A percentile compares a stretch with the other conserved stretches of the same genome.
Conservation (phyloP, 2,113 vertebrate genomes). For the Meles meles region DNA sequence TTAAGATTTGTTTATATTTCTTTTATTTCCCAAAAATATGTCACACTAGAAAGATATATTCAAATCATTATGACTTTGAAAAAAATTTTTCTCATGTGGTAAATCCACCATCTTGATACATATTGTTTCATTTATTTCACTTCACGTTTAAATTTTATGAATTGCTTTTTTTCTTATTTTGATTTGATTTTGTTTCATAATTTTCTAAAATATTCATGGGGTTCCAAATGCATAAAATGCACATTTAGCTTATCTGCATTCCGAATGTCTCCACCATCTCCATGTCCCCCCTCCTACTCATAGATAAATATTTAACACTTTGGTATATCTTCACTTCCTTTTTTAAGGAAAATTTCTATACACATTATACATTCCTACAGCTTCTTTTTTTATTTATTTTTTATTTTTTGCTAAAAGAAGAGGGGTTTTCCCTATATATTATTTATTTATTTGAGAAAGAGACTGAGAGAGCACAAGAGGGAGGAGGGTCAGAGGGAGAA, state of each 20-base stretch:
- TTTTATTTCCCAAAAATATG: not conserved
- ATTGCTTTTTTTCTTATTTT: not conserved
- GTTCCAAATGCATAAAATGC: not conserved
- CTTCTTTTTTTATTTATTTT: not conserved
- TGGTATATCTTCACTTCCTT: not conserved
- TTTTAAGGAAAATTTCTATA: not conserved
- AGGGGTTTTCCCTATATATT: not conserved
- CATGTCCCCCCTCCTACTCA: not conserved
- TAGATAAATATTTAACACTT: not conserved
- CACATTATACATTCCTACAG: not conserved
- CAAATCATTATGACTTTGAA: not conserved
- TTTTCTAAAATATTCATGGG: not conserved
- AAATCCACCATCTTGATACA: not conserved
- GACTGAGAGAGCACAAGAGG: not conserved
- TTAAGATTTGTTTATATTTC: not conserved
- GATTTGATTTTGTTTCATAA: not conserved
- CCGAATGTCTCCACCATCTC: not conserved
- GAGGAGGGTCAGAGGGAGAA: not conserved
- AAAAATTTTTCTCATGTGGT: not conserved
- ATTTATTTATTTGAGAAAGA: not conserved
- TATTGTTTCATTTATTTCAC: not conserved
- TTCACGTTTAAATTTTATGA: not conserved
- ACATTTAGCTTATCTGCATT: not conserved
- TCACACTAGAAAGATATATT: not conserved
- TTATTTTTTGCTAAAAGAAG: not conserved